These are phyloP conservation scores for Pseudobourletiella spinata DNA, from an alignment of 1,140 invertebrate species.

Conservation along the genomic window DNA sequence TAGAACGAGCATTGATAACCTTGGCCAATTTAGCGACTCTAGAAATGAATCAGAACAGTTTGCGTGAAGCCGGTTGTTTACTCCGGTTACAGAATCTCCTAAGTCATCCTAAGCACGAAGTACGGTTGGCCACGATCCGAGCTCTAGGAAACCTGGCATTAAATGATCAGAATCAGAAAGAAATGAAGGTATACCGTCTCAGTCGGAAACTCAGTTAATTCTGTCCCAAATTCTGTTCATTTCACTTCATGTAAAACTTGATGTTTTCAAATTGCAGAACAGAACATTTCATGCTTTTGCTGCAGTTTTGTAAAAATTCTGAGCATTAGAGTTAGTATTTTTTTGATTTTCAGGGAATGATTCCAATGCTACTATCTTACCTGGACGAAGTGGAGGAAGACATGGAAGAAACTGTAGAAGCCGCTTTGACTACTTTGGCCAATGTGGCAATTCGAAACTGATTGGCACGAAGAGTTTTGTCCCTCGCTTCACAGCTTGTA, in stretches of 20 bases:
- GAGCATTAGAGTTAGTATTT: neutral
- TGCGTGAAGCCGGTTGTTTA: constrained; percentile 49
- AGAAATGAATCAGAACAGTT: constrained; percentile 43
- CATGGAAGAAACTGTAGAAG: constrained; percentile 37
- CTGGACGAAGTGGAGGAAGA: constrained; percentile 37
- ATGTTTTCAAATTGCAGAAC: too few relatives aligned
- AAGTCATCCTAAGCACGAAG: constrained; percentile 39
- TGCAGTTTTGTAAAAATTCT: neutral
- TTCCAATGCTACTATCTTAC: constrained; percentile 43
- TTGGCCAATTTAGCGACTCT: constrained; percentile 36
- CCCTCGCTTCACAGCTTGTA: constrained; percentile 42
- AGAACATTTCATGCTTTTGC: too few relatives aligned
- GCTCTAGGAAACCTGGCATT: constrained; percentile 49
- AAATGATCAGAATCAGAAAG: constrained; percentile 48
- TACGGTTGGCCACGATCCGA: constrained; percentile 41
- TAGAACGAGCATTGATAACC: constrained; percentile 46
- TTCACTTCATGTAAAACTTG: too few relatives aligned
- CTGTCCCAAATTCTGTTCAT: too few relatives aligned
- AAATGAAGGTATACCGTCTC: constrained; percentile 44
- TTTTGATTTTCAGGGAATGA: constrained; percentile 39
- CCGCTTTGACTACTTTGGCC: constrained; percentile 43
- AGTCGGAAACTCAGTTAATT: too few relatives aligned
- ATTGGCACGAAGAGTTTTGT: constrained; percentile 45
- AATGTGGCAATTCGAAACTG: constrained; percentile 45
- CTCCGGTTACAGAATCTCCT: constrained; percentile 45